These are phyloP conservation scores for Standfussiana lucernea DNA, from an alignment of 2,888 invertebrate species.

Conservation along the genomic window DNA sequence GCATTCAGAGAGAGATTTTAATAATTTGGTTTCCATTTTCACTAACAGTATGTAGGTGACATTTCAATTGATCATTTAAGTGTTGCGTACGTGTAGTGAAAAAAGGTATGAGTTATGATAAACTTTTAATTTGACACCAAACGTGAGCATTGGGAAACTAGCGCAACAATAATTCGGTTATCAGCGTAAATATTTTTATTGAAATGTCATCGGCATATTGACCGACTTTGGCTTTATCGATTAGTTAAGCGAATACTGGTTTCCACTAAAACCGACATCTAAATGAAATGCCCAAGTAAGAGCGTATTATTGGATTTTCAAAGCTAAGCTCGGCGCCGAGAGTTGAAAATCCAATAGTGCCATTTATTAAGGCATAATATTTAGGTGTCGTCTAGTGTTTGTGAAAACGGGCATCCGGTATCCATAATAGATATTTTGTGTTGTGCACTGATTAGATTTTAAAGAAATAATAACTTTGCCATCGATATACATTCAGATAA, in stretches of 20 bases:
- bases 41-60: too few relatives aligned
- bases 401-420: background rate
- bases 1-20: background rate
- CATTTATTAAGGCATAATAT: background rate
- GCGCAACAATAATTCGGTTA: conserved; percentile 1
- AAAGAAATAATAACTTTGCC: conserved; percentile 6
- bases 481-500: background rate
- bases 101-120: background rate
- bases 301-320: background rate
- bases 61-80: background rate
- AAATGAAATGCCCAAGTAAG: background rate
- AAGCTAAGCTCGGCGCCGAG: background rate
- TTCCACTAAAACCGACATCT: background rate
- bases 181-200: background rate
- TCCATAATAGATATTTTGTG: background rate
- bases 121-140: background rate
- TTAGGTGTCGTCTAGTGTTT: background rate
- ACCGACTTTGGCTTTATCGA: conserved; percentile 9
- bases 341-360: background rate
- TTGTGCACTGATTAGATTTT: background rate
- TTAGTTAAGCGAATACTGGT: background rate
- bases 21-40: background rate
- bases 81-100: background rate
- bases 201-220: background rate
- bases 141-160: background rate